Evolutionary conservation across 2,113 vertebrate genomes (phyloP).

Genomic region (Stigmatopora nigra): DNA sequence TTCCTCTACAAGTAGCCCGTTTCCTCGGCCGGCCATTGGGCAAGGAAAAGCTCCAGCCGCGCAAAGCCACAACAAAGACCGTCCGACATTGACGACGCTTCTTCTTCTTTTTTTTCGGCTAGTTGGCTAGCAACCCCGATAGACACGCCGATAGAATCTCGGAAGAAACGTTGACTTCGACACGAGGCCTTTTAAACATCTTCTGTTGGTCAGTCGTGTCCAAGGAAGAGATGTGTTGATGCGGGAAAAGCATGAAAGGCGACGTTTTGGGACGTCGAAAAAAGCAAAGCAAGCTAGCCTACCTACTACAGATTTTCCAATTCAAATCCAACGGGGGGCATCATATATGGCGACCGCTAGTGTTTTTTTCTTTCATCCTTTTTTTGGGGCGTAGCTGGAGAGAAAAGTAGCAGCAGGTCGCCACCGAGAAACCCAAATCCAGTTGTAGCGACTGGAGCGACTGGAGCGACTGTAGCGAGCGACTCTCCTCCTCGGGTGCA

Average conservation of each 20-base stretch:
- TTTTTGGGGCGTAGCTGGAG: conserved; percentile 39
- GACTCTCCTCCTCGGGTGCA: conserved; percentile 5
- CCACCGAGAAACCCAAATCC: conserved; percentile 25
- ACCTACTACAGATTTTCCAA: not conserved
- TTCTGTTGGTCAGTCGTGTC: not conserved
- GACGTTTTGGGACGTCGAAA: not conserved
- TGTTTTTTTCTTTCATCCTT: conserved; percentile 7
- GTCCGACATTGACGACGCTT: not conserved
- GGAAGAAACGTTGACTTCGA: not conserved
- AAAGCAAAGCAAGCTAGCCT: not conserved
- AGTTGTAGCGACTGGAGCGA: conserved; percentile 11
- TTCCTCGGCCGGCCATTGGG: conserved; percentile 32
- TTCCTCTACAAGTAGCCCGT: conserved; percentile 37
- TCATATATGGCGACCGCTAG: not conserved
- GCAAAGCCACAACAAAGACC: no score
- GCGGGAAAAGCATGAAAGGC: not conserved
- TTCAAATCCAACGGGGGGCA: not conserved
- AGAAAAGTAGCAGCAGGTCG: conserved; percentile 29
- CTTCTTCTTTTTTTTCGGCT: no score
- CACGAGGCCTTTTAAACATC: conserved; percentile 9
- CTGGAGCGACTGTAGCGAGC: conserved; percentile 10
- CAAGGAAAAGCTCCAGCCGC: conserved; percentile 11
- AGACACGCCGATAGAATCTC: conserved; percentile 1
- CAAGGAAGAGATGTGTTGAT: not conserved
- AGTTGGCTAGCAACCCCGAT: not conserved